phyloP scores from a whole-genome alignment of 2,797 vertebrate genomes.

The Amblyopsis hoosieri region DNA sequence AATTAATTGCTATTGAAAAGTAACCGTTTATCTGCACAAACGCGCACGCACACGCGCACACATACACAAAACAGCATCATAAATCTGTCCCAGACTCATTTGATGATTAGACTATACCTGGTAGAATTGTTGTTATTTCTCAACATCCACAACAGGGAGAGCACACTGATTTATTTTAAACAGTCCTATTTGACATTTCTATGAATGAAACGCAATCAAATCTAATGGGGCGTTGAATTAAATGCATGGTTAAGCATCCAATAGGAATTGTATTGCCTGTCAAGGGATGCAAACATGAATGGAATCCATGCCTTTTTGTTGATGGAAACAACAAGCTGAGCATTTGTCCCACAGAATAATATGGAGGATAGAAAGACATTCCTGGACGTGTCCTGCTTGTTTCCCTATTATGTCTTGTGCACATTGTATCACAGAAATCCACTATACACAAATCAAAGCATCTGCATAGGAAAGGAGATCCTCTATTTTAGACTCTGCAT shows the following conservation, averaged over 20 bases:
- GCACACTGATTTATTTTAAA: slow-evolving; percentile 16
- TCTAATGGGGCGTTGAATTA: slow-evolving; percentile 42
- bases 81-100: slow-evolving; percentile 23
- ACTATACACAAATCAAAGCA: slow-evolving; percentile 24
- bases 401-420: not conserved
- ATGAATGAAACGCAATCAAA: slow-evolving; percentile 45
- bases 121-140: slow-evolving; percentile 18
- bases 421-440: slow-evolving; percentile 3
- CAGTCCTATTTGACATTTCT: slow-evolving; percentile 30
- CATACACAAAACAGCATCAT: slow-evolving; percentile 10
- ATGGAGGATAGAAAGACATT: slow-evolving; percentile 16
- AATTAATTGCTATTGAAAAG: slow-evolving; percentile 17
- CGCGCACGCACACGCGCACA: too few relatives aligned
- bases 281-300: slow-evolving; percentile 24
- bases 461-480: too few relatives aligned
- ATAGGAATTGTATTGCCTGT: slow-evolving; percentile 37
- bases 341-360: slow-evolving; percentile 18
- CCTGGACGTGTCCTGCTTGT: not conserved
- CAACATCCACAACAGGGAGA: slow-evolving; percentile 16
- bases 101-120: slow-evolving; percentile 15
- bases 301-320: slow-evolving; percentile 18
- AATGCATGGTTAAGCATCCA: slow-evolving; percentile 47
- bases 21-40: slow-evolving; percentile 8
- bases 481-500: too few relatives aligned
- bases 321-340: slow-evolving; percentile 9